A percentile compares a stretch with the other conserved stretches of the same genome.
phyloP scores from a whole-genome alignment of 2,888 invertebrate genomes.

The Eledona agricola region DNA sequence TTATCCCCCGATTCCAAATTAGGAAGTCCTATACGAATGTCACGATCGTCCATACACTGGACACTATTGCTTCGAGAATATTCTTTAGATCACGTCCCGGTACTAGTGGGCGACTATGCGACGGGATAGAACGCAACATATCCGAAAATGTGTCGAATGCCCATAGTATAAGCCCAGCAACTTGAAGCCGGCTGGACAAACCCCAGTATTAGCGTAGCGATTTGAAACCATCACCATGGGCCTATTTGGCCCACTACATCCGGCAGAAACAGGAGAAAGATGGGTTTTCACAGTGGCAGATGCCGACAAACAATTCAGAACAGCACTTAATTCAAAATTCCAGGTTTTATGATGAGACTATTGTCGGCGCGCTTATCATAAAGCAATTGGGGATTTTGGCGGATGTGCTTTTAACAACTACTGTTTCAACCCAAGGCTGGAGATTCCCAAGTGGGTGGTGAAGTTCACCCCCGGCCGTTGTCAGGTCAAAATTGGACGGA shows the following conservation, averaged over 20 bases:
- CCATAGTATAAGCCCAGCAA: slow-evolving; percentile 47
- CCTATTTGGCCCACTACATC: slow-evolving; percentile 45
- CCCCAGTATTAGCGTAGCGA: slow-evolving; percentile 35
- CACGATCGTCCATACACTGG: slow-evolving; percentile 10
- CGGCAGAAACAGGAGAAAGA: slow-evolving; percentile 8
- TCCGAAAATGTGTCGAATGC: slow-evolving; percentile 33
- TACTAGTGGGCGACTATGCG: slow-evolving; percentile 23
- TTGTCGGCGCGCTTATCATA: too few relatives aligned
- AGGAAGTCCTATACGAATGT: slow-evolving; percentile 36
- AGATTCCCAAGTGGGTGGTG: too few relatives aligned
- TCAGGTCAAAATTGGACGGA: too few relatives aligned
- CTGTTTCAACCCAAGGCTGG: too few relatives aligned
- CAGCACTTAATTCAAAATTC: too few relatives aligned
- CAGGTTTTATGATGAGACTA: too few relatives aligned
- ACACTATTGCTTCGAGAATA: slow-evolving; percentile 14
- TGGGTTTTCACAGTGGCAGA: slow-evolving; percentile 16
- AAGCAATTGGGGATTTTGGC: too few relatives aligned
- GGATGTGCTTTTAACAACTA: too few relatives aligned
- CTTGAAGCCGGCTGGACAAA: slow-evolving; percentile 42
- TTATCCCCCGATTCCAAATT: slow-evolving; percentile 39
- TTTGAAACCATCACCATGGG: slow-evolving; percentile 44
- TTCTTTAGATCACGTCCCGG: slow-evolving; percentile 8
- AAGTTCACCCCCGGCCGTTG: too few relatives aligned
- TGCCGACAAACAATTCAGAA: too few relatives aligned
- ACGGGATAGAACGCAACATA: background rate